Base-by-base conservation (phyloP, 2,888 invertebrate species). In the Osmoderma eremita region DNA sequence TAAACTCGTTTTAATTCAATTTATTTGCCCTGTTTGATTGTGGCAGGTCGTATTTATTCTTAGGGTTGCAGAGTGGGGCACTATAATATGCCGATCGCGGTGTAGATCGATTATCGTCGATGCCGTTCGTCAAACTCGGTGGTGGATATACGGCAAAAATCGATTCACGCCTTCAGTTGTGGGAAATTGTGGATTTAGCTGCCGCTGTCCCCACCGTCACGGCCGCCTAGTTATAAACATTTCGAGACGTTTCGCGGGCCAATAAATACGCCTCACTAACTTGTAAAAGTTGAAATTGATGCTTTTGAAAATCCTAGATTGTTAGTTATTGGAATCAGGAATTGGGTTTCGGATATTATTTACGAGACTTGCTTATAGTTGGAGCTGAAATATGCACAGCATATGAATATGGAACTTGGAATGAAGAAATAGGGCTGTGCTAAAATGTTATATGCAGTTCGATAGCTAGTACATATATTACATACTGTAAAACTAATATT, bases 11-110 rank as follows among this genome's bases (percentile, higher is more conserved):
- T 15, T 61, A 61, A 61, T 45, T 61, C 45, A 61, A 61, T 61
- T 61, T 61, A 61, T 61, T 18, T 30, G 18, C 45, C 45, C 45
- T 61, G 58, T 61, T 61, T 61, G 58, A 61, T 61, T 61, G 45
- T 30, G 36, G 58, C 15, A 53, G 53, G 10, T 61, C 45, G 45
- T 61, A 56, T 61, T 48, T 48, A 45, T 30, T 61, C 58, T 48
- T 45, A 17, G 10, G 15, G 45, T 45, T 17, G 58, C 12, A 13
- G 30, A 45, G 13, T 13, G 17, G 15, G 18, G 30, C 45, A 48
- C 45, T 18, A 53, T 53, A 53, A 36, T 30, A 20, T 20, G 3
- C 1, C 8, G 1, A 51, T 38, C 20, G 56, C 20, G 4, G 42
- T 22, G 24, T 30, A 8, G 30, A 10, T 36, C 12, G 18, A 12